Percentiles rank a stretch among this genome's conserved stretches.
Evolutionary conservation across 2,797 vertebrate genomes (phyloP).

Genomic region (Knipowitschia caucasica): DNA sequence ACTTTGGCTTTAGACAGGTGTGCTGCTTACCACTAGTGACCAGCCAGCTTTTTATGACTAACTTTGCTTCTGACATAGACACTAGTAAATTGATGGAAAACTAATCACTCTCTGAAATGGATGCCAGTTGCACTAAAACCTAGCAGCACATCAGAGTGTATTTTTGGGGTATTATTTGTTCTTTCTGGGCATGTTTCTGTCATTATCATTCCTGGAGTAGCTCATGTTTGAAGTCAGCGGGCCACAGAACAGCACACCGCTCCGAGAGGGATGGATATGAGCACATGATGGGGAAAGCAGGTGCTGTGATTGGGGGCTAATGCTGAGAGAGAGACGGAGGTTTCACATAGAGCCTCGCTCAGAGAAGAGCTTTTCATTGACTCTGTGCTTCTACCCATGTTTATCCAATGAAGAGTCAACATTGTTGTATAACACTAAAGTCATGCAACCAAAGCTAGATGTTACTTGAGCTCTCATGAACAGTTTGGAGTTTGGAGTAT

Average conservation of each 20-base stretch:
- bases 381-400: constrained; percentile 27
- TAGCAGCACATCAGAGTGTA: constrained; percentile 59
- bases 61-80: constrained; percentile 30
- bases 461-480: neutral
- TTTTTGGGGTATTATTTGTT: constrained; percentile 62
- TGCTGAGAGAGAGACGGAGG: constrained; percentile 23
- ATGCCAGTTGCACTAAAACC: constrained; percentile 25
- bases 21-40: constrained; percentile 55
- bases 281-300: constrained; percentile 75
- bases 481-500: neutral
- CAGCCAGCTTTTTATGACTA: constrained; percentile 38
- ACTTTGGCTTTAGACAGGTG: constrained; percentile 70
- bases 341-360: constrained; percentile 33
- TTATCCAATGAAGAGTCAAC: constrained; percentile 25
- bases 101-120: constrained; percentile 42
- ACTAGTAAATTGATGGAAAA: constrained; percentile 49
- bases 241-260: constrained; percentile 66
- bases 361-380: constrained; percentile 43
- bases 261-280: constrained; percentile 46
- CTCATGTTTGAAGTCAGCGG: constrained; percentile 79
- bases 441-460: neutral
- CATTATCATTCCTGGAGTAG: constrained; percentile 82
- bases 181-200: constrained; percentile 80
- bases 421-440: neutral
- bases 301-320: constrained; percentile 48